Evolutionary conservation across 2,797 vertebrate genomes (phyloP), one percentile per base, ranked within the genome.

Genomic region (Pogonophryne albipinna): DNA sequence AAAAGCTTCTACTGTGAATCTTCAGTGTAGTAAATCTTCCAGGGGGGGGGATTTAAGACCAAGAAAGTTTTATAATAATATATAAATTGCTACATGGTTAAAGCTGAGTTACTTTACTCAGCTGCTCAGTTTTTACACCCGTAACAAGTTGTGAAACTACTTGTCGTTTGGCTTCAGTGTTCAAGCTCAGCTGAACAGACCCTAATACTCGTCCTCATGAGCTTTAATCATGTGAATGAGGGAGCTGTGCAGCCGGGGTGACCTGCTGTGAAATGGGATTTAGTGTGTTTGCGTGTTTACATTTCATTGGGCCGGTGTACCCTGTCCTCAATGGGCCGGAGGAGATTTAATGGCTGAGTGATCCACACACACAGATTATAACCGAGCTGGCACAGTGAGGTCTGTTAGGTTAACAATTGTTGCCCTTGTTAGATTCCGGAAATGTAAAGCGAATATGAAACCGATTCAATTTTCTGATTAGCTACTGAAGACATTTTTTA

Each of bases 211-310:
- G 10, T 76, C 61, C 78, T 84, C 56, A 87, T 87, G 80, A 78
- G 47, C 77, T 76, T 70, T 78, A 75, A 74, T 89, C 66, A 72
- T 75, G 73, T 66, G 71, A 47, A 66, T 46, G 49, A 71, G 58
- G 67, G 52, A 71, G 68, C 62, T 17, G 69, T 53, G 78, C 66
- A 68, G 50, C 10, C 34, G 71, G 27, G 49, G 64, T 56, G 66
- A 69, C 82, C 82, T 83, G 56, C 85, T 85, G 79, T 87, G 84
- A 91, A 92, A 88, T 91, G 51, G 86, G 76, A 80, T 84, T 76
- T 57, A 44, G 27, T 67, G 70, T 31, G 44, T 44, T 41, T 23
- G 34, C 31, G 38, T 60, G 31, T 19, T 62, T 47, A 41, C 47
- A 13, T 62, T 70, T 76, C 20, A 61, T n/a, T 67, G 55, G 27